phyloP scores from a whole-genome alignment of 1,140 invertebrate species.

The Drosophila sproati region DNA sequence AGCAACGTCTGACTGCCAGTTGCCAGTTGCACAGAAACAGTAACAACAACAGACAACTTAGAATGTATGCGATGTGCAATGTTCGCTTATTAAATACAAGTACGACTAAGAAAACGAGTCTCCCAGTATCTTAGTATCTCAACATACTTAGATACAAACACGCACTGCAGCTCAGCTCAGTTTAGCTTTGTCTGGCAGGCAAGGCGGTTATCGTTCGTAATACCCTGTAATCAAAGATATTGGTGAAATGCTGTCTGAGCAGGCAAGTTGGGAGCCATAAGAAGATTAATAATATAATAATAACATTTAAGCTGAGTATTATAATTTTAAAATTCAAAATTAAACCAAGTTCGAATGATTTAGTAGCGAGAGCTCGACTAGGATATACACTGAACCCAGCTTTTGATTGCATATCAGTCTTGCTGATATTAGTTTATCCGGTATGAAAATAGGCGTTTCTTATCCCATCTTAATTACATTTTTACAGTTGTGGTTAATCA shows the following conservation, averaged over 20 bases:
- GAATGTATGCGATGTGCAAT: slow-evolving; percentile 34
- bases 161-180: slow-evolving; percentile 53
- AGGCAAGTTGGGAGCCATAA: not conserved
- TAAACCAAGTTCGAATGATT: no score
- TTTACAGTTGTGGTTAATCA: no score
- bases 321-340: no score
- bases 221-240: slow-evolving; percentile 17
- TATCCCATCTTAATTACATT: no score
- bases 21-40: not conserved
- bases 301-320: no score
- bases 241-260: not conserved
- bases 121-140: slow-evolving; percentile 11
- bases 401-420: no score
- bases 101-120: slow-evolving; percentile 23
- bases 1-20: slow-evolving; percentile 22
- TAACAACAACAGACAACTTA: slow-evolving; percentile 22
- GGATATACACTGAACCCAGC: no score
- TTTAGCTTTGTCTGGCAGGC: slow-evolving; percentile 39
- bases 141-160: slow-evolving; percentile 49
- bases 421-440: no score
- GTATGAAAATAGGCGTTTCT: no score
- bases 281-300: not conserved
- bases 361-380: no score
- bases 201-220: slow-evolving; percentile 47
- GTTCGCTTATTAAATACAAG: slow-evolving; percentile 59